Evolutionary conservation across 2,113 vertebrate species (phyloP).

Genomic region (Bos indicus): DNA sequence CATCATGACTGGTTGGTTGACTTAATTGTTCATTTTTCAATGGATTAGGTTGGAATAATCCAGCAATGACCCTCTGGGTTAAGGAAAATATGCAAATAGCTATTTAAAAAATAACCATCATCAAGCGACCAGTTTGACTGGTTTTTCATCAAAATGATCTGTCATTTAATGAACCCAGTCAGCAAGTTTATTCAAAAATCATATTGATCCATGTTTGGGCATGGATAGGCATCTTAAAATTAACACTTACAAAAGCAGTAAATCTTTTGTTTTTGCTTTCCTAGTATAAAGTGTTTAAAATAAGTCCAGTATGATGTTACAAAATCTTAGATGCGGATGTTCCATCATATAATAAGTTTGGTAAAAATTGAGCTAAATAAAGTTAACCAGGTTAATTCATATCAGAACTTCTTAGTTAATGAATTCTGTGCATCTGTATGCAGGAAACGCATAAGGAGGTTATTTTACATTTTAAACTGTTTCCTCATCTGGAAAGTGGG

Average conservation of each 20-base stretch:
- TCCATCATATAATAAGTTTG: not conserved
- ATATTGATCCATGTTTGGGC: not conserved
- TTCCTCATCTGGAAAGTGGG: not conserved
- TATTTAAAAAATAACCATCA: not conserved
- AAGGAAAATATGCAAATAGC: not conserved
- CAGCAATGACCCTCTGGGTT: not conserved
- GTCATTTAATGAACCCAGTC: not conserved
- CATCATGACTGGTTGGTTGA: not conserved
- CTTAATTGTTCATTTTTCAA: slow-evolving; percentile 6
- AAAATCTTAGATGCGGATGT: not conserved
- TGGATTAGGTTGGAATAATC: not conserved
- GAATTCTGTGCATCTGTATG: not conserved
- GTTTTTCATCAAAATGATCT: not conserved
- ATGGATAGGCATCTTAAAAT: not conserved
- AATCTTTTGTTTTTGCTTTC: not conserved
- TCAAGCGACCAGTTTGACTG: not conserved
- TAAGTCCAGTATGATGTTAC: not conserved
- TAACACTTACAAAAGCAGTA: not conserved
- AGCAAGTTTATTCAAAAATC: not conserved
- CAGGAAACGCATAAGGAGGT: not conserved
- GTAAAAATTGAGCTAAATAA: not conserved
- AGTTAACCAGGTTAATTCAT: not conserved
- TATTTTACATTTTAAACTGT: not conserved
- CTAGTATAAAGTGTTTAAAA: not conserved
- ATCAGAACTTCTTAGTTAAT: not conserved